Evolutionary conservation across 1,140 invertebrate genomes (phyloP).

Genomic region (Leptoteleia sp.): DNA sequence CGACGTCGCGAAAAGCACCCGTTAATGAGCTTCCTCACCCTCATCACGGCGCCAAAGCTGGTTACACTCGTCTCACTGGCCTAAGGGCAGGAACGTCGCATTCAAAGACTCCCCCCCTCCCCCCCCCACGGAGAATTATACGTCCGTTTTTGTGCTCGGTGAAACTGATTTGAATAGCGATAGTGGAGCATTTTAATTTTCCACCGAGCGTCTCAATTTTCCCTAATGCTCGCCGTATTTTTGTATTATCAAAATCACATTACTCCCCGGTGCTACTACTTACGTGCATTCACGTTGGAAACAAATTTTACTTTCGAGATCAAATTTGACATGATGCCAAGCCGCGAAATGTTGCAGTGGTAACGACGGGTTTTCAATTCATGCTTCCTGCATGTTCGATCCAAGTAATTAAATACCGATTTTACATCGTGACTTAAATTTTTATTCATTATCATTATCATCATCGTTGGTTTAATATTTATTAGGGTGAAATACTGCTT

Average conservation of each 20-base stretch:
- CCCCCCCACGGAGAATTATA: slow-evolving; percentile 81
- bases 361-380: too few species aligned
- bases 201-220: slow-evolving; percentile 63
- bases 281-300: too few species aligned
- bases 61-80: slow-evolving; percentile 75
- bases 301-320: too few species aligned
- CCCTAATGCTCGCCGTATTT: slow-evolving; percentile 23
- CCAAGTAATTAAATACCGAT: too few species aligned
- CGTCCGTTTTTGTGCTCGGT: slow-evolving; percentile 75
- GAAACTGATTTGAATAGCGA: slow-evolving; percentile 75
- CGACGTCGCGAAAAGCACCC: slow-evolving; percentile 76
- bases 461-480: too few species aligned
- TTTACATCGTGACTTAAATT: too few species aligned
- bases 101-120: slow-evolving; percentile 78
- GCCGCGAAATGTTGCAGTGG: too few species aligned
- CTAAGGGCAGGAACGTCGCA: slow-evolving; percentile 68
- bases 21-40: slow-evolving; percentile 81
- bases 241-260: background rate
- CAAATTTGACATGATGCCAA: too few species aligned
- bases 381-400: too few species aligned
- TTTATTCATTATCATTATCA: too few species aligned
- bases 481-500: too few species aligned
- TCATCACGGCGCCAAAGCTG: slow-evolving; percentile 75
- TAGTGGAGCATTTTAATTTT: slow-evolving; percentile 76
- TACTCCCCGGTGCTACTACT: too few species aligned